These are phyloP conservation scores for Idaea biselata DNA, from an alignment of 2,888 invertebrate species.

Conservation along the genomic window DNA sequence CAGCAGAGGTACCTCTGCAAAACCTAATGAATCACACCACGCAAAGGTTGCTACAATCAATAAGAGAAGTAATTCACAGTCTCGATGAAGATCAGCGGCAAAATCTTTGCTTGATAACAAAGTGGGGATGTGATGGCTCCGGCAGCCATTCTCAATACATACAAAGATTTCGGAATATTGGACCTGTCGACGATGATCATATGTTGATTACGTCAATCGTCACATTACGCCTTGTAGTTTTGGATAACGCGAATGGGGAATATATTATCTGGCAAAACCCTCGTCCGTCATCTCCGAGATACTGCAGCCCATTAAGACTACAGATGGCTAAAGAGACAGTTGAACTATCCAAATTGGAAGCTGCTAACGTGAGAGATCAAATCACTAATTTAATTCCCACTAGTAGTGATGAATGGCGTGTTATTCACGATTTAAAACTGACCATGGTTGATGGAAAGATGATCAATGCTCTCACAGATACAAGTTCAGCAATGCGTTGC, in stretches of 20 bases:
- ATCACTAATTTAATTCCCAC: neutral
- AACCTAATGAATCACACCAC: conserved; percentile 9
- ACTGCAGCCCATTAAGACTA: conserved; percentile 18
- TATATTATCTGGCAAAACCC: conserved; percentile 18
- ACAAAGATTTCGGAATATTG: conserved; percentile 17
- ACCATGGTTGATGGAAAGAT: conserved; percentile 29
- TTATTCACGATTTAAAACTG: conserved; percentile 13
- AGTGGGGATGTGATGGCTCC: conserved; percentile 19
- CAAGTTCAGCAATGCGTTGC: conserved; percentile 22
- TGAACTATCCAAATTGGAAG: conserved; percentile 9
- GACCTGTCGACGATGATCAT: conserved; percentile 5
- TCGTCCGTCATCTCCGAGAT: conserved; percentile 21
- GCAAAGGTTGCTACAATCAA: conserved; percentile 7
- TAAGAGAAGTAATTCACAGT: conserved; percentile 8
- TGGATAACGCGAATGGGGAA: conserved; percentile 2
- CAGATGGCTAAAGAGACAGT: conserved; percentile 16
- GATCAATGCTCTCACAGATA: conserved; percentile 23
- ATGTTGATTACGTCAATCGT: conserved; percentile 13
- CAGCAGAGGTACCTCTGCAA: conserved; percentile 5
- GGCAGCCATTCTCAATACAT: conserved; percentile 19
- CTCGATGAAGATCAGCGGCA: neutral
- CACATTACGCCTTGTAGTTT: conserved; percentile 9
- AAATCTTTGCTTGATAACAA: neutral
- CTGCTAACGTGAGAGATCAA: conserved; percentile 2
- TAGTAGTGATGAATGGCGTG: conserved; percentile 1